Conservation (phyloP, 1,140 invertebrate genomes). For the Plectus sambesii region DNA sequence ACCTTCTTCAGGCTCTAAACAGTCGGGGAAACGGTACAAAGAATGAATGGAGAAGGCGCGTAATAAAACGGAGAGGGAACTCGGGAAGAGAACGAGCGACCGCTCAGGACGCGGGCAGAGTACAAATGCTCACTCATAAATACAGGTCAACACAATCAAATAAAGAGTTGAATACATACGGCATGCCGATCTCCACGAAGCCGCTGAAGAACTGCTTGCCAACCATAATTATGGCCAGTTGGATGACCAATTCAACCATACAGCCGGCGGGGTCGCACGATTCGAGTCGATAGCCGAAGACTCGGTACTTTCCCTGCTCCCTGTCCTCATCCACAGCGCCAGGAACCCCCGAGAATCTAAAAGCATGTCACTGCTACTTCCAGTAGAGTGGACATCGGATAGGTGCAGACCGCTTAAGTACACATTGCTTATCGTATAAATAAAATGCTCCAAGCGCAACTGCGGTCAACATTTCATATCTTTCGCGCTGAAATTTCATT, state of each 20-base stretch:
- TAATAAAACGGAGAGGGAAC: no score
- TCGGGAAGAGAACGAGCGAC: no score
- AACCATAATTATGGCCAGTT: conserved; percentile 68
- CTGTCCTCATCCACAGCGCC: not conserved
- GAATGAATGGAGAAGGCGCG: no score
- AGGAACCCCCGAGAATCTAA: conserved; percentile 24
- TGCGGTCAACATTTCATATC: no score
- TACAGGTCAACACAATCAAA: conserved; percentile 1
- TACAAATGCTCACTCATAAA: not conserved
- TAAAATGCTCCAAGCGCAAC: no score
- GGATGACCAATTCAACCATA: conserved; percentile 64
- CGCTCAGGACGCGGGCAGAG: no score
- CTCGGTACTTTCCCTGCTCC: conserved; percentile 52
- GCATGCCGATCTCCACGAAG: conserved; percentile 60
- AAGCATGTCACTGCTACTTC: no score
- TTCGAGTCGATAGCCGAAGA: conserved; percentile 8
- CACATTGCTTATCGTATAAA: no score
- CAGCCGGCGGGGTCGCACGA: conserved; percentile 64
- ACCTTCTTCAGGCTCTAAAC: no score
- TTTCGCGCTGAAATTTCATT: no score
- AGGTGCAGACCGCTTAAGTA: no score
- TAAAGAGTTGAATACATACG: conserved; percentile 46
- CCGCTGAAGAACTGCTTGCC: conserved; percentile 68
- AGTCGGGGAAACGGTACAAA: not conserved
- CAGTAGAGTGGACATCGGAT: no score